Evolutionary conservation across 2,113 vertebrate genomes (phyloP).

Genomic region (Cinclus cinclus): DNA sequence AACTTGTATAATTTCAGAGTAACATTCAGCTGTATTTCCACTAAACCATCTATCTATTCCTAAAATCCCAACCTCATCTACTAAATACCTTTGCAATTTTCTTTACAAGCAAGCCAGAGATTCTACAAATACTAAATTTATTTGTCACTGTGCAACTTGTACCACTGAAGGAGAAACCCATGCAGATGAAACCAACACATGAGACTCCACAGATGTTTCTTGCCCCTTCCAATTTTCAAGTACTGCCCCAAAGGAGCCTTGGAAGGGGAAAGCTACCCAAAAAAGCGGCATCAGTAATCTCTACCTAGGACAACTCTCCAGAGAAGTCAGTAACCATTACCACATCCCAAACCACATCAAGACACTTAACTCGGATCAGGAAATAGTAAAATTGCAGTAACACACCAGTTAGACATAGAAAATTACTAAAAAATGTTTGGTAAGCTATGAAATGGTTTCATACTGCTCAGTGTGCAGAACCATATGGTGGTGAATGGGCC

Average conservation of each 20-base stretch:
- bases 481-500: neutral
- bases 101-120: neutral
- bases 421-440: neutral
- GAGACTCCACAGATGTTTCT: neutral
- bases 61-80: neutral
- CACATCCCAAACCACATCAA: neutral
- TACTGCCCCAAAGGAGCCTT: neutral
- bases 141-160: neutral
- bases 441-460: neutral
- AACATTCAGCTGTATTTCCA: neutral
- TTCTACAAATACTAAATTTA: neutral
- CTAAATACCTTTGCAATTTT: neutral
- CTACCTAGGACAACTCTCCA: neutral
- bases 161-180: neutral
- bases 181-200: neutral
- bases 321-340: neutral
- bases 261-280: neutral
- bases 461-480: neutral
- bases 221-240: neutral
- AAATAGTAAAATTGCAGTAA: neutral
- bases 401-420: rapidly evolving
- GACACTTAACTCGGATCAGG: neutral
- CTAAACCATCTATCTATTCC: neutral
- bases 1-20: neutral
- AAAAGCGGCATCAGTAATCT: neutral